Conservation (phyloP, 2,888 invertebrate species). For the Lacanobia oleracea region DNA sequence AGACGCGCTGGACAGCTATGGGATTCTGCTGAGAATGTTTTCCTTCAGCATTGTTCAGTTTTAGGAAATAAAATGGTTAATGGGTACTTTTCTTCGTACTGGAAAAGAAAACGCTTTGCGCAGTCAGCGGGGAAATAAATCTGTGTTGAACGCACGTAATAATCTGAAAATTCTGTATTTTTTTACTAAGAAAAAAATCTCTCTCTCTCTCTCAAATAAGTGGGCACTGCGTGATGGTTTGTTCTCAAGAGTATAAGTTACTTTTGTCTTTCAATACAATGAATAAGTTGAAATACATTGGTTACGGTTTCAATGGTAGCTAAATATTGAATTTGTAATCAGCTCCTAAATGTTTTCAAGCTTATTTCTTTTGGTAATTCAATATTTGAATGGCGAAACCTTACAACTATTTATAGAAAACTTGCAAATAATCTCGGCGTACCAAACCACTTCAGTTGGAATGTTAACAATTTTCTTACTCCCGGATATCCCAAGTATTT, state of each 20-base stretch:
- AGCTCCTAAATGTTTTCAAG: too few species aligned
- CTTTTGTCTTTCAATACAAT: not conserved
- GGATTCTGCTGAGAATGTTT: conserved; percentile 57
- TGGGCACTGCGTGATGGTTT: not conserved
- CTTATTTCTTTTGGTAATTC: too few species aligned
- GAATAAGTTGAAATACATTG: not conserved
- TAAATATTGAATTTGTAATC: not conserved
- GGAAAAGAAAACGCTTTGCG: conserved; percentile 27
- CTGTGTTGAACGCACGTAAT: conserved; percentile 7
- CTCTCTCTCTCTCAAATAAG: not conserved
- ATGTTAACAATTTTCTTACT: not conserved
- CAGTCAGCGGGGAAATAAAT: conserved; percentile 50
- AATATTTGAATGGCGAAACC: too few species aligned
- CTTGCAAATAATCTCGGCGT: not conserved
- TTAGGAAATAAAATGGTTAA: conserved; percentile 56
- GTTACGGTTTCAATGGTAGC: not conserved
- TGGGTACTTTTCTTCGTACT: conserved; percentile 37
- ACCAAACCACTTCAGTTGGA: not conserved
- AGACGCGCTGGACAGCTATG: conserved; percentile 52
- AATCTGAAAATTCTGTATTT: conserved; percentile 5
- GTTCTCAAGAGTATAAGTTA: not conserved
- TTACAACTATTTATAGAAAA: too few species aligned
- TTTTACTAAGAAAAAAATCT: not conserved
- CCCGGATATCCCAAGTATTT: not conserved
- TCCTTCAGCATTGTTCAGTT: conserved; percentile 53